Evolutionary conservation across 2,888 invertebrate species (phyloP).

Genomic region (Caenorhabditis doughertyi): DNA sequence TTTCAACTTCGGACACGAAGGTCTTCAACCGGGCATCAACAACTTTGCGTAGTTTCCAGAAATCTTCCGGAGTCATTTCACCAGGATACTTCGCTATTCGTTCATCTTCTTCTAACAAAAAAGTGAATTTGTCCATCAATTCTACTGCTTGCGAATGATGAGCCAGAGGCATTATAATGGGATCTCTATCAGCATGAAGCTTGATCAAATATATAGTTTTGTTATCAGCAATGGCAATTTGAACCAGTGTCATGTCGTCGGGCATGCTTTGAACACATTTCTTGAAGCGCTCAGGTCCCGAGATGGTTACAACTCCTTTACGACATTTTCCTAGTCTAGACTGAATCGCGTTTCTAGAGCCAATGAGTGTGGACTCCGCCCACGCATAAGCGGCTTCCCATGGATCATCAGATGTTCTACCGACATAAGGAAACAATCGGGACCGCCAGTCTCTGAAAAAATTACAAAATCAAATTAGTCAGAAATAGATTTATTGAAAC

Average conservation of each 20-base stretch:
- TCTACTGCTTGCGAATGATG: constrained; percentile 45
- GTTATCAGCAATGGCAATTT: constrained; percentile 57
- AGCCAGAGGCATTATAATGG: constrained; percentile 66
- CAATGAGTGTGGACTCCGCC: constrained; percentile 66
- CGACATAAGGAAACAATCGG: constrained; percentile 61
- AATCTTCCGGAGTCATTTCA: constrained; percentile 46
- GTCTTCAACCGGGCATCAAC: constrained; percentile 45
- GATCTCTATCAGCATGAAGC: constrained; percentile 55
- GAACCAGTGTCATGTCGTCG: constrained; percentile 61
- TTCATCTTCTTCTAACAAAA: constrained; percentile 53
- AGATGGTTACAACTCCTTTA: constrained; percentile 49
- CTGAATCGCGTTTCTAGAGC: constrained; percentile 56
- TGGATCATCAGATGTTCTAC: constrained; percentile 42
- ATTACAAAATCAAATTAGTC: neutral
- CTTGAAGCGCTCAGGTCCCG: constrained; percentile 23
- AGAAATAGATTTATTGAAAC: neutral
- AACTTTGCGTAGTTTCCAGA: constrained; percentile 50
- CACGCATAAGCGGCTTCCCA: constrained; percentile 64
- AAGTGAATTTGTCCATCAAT: constrained; percentile 54
- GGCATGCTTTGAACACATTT: constrained; percentile 43
- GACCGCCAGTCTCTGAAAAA: constrained; percentile 70
- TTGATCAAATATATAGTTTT: constrained; percentile 55
- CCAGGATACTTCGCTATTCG: constrained; percentile 53
- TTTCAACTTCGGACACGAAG: constrained; percentile 52
- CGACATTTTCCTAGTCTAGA: constrained; percentile 35